These are phyloP conservation scores for Vireo altiloquus DNA, from an alignment of 2,113 vertebrate species.

Conservation along the genomic window DNA sequence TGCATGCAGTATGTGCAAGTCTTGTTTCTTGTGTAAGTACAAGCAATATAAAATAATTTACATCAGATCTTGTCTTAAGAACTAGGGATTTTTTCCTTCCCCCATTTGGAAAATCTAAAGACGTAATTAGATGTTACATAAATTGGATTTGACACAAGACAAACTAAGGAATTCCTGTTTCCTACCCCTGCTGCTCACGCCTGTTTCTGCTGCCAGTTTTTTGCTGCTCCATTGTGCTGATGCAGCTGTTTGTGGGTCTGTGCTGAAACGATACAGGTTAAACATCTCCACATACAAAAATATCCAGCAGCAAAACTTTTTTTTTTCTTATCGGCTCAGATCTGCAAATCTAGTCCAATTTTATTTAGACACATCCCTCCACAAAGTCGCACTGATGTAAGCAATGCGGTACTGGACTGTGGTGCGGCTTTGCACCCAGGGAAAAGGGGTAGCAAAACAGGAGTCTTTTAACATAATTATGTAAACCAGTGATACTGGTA, in stretches of 20 bases:
- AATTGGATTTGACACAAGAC: neutral
- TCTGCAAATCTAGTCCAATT: neutral
- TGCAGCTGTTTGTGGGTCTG: neutral
- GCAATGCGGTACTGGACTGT: neutral
- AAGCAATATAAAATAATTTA: neutral
- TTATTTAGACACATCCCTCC: neutral
- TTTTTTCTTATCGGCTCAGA: neutral
- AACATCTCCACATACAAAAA: neutral
- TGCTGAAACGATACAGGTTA: neutral
- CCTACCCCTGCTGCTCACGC: neutral
- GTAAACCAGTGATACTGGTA: neutral
- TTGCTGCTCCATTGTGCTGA: neutral
- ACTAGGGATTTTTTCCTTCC: neutral
- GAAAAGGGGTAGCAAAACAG: neutral
- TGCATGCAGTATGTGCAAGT: neutral
- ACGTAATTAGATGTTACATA: neutral
- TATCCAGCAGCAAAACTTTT: neutral
- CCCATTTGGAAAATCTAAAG: neutral
- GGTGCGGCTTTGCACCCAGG: neutral
- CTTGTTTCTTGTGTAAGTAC: neutral
- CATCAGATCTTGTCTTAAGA: neutral
- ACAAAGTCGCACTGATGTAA: neutral
- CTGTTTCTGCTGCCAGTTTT: neutral
- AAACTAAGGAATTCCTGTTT: neutral
- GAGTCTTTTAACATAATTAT: neutral